Evolutionary conservation across 2,888 invertebrate genomes (phyloP), one percentile per base, ranked within the genome.

Genomic region (Limnephilus auricula): DNA sequence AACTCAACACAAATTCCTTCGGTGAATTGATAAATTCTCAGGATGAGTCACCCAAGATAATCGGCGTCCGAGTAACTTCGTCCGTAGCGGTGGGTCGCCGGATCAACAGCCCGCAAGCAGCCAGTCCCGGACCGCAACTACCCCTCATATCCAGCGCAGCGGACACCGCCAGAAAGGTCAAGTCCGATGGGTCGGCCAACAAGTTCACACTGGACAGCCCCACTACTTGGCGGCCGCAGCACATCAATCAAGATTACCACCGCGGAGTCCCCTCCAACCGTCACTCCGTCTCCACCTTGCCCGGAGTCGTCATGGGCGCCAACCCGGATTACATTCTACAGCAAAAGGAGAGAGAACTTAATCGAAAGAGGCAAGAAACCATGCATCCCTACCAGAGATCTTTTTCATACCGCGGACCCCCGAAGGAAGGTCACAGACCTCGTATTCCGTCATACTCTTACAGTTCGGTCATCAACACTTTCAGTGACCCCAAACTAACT

Each of bases 181-280:
- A 96, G 96, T 93, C 96, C 96, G 93, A 96, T 96, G 93, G 96
- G 96, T 92, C 96, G 97, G 92, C 96, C 95, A 90, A 96, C 97
- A 5, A 97, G 97, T 93, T 97, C 97, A 94, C 95, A 95, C 89
- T 96, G 96, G 6, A 95, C 96, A 90, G 96, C 96, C 80, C 95
- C 80, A 93, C 91, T n/a, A 92, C 92, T 50, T 93, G 92, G 92
- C 84, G 93, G 37, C 93, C 93, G 25, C 92, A 40, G n/a, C 90
- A 86, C 88, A 89, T 82, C 45, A 91, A 40, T 78, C 92, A 90
- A 25, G 93, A 93, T 50, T 92, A 91, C 90, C 92, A 93, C 89
- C 94, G 94, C 92, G 94, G 94, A 93, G 94, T 94, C 93, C 94
- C 94, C 91, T 94, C 93, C 91, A 95, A 94, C 92, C 94, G 93